These are phyloP conservation scores for Eilema griseolum DNA, from an alignment of 2,888 invertebrate genomes.

Conservation along the genomic window DNA sequence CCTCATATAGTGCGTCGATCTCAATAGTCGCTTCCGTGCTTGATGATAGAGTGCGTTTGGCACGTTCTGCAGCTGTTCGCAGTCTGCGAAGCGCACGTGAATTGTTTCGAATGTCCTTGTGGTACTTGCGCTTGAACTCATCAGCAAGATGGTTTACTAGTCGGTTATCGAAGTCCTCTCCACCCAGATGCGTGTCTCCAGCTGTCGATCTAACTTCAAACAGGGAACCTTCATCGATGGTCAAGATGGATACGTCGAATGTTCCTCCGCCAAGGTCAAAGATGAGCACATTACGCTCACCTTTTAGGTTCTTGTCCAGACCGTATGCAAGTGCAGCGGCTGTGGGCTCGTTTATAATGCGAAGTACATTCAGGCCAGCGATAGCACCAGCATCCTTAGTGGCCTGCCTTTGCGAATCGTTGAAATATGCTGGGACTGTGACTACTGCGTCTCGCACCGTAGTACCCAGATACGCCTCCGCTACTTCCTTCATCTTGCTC, in stretches of 20 bases:
- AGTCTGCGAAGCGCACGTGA: conserved; percentile 90
- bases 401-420: conserved; percentile 91
- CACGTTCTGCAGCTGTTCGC: conserved; percentile 92
- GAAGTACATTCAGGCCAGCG: conserved; percentile 92
- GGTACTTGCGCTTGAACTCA: conserved; percentile 91
- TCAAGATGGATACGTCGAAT: conserved; percentile 94
- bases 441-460: conserved; percentile 91
- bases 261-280: conserved; percentile 90
- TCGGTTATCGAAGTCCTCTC: conserved; percentile 90
- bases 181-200: conserved; percentile 94
- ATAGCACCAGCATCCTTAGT: conserved; percentile 94
- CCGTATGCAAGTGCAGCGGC: conserved; percentile 92
- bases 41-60: conserved; percentile 92
- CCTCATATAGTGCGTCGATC: conserved; percentile 91
- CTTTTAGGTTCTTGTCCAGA: conserved; percentile 89
- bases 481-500: conserved; percentile 82
- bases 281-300: conserved; percentile 88
- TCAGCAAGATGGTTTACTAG: conserved; percentile 89
- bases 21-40: conserved; percentile 92
- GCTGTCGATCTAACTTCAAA: conserved; percentile 94
- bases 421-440: conserved; percentile 94
- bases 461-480: conserved; percentile 83
- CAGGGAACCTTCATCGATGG: conserved; percentile 91
- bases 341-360: conserved; percentile 94
- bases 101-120: conserved; percentile 89